phyloP scores from a whole-genome alignment of 1,140 invertebrate genomes.

The Lasioglossum albipes region DNA sequence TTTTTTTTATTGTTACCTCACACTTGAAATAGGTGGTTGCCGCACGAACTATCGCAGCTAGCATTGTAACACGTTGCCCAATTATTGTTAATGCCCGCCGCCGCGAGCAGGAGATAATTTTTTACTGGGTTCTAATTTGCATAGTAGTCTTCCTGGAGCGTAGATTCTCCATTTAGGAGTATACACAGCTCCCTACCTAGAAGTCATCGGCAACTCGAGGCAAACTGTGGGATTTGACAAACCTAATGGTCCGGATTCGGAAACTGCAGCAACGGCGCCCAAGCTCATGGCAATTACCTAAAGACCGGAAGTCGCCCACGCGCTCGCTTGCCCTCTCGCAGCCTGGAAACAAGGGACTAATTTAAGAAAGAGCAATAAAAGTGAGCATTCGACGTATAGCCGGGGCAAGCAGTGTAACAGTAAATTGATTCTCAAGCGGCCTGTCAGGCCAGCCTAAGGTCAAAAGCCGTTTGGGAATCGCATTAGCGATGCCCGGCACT shows the following conservation, averaged over 20 bases:
- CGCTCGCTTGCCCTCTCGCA: too few relatives aligned
- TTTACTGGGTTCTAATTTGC: too few relatives aligned
- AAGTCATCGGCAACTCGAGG: neutral
- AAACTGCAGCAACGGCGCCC: neutral
- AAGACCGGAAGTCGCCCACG: constrained; percentile 21
- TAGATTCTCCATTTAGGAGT: too few relatives aligned
- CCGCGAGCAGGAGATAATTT: too few relatives aligned
- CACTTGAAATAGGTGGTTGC: too few relatives aligned
- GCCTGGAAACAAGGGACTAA: constrained; percentile 8
- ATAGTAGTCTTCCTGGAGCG: too few relatives aligned
- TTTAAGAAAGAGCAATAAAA: constrained; percentile 23
- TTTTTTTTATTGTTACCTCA: too few relatives aligned
- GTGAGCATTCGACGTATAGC: neutral
- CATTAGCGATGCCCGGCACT: constrained; percentile 66
- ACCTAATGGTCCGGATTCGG: neutral
- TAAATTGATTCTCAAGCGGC: constrained; percentile 76
- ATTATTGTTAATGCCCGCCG: too few relatives aligned
- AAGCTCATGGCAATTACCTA: neutral
- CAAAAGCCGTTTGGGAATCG: constrained; percentile 74
- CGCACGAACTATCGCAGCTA: too few relatives aligned
- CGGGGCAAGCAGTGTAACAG: constrained; percentile 33
- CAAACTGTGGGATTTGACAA: neutral
- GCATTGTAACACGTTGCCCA: too few relatives aligned
- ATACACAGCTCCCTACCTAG: too few relatives aligned
- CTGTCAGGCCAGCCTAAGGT: constrained; percentile 59